A percentile compares a stretch with the other conserved stretches of the same genome.
phyloP scores from a whole-genome alignment of 2,113 vertebrate species.

The Chionomys nivalis region DNA sequence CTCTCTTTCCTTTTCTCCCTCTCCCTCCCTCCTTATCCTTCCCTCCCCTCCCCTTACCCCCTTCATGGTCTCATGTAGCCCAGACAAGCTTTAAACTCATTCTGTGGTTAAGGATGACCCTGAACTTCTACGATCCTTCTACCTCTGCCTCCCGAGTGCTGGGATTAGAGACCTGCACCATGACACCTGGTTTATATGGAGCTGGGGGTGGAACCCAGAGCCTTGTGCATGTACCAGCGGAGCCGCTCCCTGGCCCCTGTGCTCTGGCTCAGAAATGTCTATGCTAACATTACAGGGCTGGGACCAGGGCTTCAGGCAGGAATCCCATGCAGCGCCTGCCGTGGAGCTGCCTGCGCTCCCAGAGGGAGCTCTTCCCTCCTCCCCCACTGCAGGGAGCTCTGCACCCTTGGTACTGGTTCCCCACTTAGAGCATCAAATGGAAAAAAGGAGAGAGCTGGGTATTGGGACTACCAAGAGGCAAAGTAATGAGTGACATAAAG shows the following conservation, averaged over 20 bases:
- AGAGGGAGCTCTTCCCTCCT: not conserved
- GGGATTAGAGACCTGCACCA: not conserved
- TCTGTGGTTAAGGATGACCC: not conserved
- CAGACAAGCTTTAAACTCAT: not conserved
- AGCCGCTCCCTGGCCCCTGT: no score
- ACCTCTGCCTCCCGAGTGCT: not conserved
- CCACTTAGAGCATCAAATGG: not conserved
- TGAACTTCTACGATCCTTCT: not conserved
- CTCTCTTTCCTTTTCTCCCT: accelerated
- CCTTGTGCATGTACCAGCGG: accelerated
- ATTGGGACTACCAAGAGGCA: not conserved
- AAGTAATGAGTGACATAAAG: not conserved
- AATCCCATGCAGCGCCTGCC: accelerated
- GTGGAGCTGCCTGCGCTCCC: accelerated
- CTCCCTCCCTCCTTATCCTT: accelerated
- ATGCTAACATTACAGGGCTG: not conserved
- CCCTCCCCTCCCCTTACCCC: accelerated
- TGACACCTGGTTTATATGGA: not conserved
- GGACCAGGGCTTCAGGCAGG: not conserved
- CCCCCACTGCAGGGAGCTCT: accelerated
- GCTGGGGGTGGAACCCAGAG: not conserved
- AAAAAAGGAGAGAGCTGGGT: not conserved
- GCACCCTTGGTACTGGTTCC: not conserved
- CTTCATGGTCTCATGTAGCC: not conserved
- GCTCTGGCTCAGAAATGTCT: not conserved